These are phyloP conservation scores for Sthenelais limicola DNA, from an alignment of 2,888 invertebrate species.

Conservation along the genomic window DNA sequence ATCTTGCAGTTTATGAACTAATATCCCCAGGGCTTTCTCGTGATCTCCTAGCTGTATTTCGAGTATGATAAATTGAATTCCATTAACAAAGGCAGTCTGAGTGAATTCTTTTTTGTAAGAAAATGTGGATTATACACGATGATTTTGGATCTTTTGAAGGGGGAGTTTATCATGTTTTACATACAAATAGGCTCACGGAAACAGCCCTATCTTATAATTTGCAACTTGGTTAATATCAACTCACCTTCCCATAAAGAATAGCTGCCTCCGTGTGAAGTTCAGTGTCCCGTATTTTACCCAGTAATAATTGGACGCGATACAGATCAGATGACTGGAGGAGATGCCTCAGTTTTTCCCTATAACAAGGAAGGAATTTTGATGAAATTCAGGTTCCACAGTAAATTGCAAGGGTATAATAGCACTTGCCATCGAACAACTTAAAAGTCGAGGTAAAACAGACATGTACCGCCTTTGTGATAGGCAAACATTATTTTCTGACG, in stretches of 20 bases:
- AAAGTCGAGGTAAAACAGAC: not conserved
- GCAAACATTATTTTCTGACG: not conserved
- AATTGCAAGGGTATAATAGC: too few relatives aligned
- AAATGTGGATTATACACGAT: too few relatives aligned
- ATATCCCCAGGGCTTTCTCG: slow-evolving; percentile 74
- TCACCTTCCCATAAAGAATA: slow-evolving; percentile 75
- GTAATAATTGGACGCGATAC: slow-evolving; percentile 73
- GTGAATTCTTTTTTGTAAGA: too few relatives aligned
- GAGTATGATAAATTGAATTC: too few relatives aligned
- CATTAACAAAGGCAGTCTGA: too few relatives aligned
- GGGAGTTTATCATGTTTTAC: too few relatives aligned
- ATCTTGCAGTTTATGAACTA: slow-evolving; percentile 74
- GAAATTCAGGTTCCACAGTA: too few relatives aligned
- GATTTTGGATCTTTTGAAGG: too few relatives aligned
- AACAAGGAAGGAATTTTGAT: slow-evolving; percentile 22
- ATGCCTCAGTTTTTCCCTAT: slow-evolving; percentile 70
- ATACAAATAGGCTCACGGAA: too few relatives aligned
- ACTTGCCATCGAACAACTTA: not conserved
- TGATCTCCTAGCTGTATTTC: slow-evolving; percentile 76
- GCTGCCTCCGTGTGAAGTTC: slow-evolving; percentile 74
- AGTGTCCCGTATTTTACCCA: slow-evolving; percentile 73
- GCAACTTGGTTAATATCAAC: not conserved
- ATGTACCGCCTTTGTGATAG: not conserved
- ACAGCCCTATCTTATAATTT: too few relatives aligned
- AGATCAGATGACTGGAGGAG: slow-evolving; percentile 72